phyloP scores from a whole-genome alignment of 2,797 vertebrate species.

The Acropternis orthonyx region DNA sequence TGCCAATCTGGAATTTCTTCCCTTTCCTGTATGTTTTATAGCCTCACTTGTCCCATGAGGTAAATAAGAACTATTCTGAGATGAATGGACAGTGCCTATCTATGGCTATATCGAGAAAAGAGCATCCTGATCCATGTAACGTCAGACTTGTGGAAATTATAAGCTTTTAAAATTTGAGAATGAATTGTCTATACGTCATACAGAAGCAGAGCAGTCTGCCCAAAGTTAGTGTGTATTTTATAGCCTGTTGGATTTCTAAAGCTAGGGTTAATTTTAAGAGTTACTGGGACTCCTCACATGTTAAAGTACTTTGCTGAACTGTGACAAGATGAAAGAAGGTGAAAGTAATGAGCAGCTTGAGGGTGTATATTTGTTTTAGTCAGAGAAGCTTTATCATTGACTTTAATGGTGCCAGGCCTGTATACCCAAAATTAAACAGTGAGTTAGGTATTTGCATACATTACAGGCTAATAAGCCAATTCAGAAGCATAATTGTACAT shows the following conservation, averaged over 20 bases:
- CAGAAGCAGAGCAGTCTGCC: background rate
- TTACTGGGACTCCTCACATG: slow-evolving; percentile 34
- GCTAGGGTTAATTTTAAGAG: slow-evolving; percentile 39
- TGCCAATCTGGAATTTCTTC: slow-evolving; percentile 22
- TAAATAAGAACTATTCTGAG: background rate
- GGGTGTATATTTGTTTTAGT: slow-evolving; percentile 52
- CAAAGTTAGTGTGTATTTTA: slow-evolving; percentile 11
- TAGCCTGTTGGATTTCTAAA: slow-evolving; percentile 27
- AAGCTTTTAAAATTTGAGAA: background rate
- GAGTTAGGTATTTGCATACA: slow-evolving; percentile 13
- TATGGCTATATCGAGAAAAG: background rate
- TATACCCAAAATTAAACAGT: slow-evolving; percentile 3
- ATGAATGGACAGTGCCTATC: background rate
- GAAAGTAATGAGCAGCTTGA: slow-evolving; percentile 56
- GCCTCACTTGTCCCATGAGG: background rate
- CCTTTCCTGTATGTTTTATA: slow-evolving; percentile 12
- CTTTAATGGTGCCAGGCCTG: background rate
- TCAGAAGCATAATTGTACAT: background rate
- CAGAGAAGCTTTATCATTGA: slow-evolving; percentile 25
- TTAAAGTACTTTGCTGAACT: slow-evolving; percentile 40
- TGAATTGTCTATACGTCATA: background rate
- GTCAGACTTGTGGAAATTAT: background rate
- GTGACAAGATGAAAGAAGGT: slow-evolving; percentile 55
- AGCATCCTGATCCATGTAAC: background rate
- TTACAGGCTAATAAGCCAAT: background rate